Conservation (phyloP, 2,797 vertebrate genomes). For the Spheniscus humboldti region DNA sequence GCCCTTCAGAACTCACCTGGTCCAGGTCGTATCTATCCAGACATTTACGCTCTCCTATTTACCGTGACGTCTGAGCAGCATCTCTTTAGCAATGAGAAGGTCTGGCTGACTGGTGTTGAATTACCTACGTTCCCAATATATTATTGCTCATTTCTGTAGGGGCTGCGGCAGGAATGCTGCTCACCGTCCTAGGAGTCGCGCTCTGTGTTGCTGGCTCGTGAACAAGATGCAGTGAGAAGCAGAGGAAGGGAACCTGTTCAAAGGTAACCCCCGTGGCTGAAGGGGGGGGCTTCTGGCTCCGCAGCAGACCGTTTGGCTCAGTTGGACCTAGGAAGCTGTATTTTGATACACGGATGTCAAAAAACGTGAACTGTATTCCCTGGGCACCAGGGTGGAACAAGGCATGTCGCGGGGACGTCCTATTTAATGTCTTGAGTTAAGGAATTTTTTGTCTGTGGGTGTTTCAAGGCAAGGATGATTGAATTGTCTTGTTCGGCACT, state of each 20-base stretch:
- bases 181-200: constrained; percentile 81
- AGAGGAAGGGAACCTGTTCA: not conserved
- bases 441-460: not conserved
- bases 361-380: rapidly evolving
- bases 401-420: rapidly evolving
- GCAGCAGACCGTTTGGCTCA: not conserved
- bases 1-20: not conserved
- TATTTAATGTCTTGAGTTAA: rapidly evolving
- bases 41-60: not conserved
- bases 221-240: not conserved
- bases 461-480: not conserved
- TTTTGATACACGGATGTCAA: not conserved
- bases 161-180: constrained; percentile 84
- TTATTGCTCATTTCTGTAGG: constrained; percentile 56
- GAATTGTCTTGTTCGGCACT: not conserved
- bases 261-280: rapidly evolving
- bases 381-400: not conserved
- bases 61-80: rapidly evolving
- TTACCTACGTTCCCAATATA: rapidly evolving
- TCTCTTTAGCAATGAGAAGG: not conserved
- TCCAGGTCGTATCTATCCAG: not conserved
- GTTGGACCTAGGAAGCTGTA: not conserved
- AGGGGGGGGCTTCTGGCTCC: not conserved
- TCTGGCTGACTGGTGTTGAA: not conserved
- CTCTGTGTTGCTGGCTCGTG: constrained; percentile 84